Evolutionary conservation across 1,140 invertebrate species (phyloP).

Genomic region (Aphelenchoides avenae): DNA sequence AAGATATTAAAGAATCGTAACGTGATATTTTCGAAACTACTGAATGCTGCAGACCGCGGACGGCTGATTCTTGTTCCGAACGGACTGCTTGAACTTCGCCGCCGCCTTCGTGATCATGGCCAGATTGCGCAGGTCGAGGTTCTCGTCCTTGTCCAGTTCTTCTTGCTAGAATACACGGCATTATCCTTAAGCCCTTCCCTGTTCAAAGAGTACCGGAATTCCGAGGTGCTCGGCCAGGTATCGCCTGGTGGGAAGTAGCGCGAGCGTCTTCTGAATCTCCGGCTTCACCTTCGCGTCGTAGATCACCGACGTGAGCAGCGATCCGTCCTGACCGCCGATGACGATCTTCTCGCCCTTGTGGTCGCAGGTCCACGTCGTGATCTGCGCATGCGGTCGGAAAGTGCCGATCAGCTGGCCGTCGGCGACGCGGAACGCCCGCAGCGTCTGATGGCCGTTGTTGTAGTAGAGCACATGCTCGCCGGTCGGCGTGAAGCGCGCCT

Average conservation of each 20-base stretch:
- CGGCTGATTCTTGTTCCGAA: constrained; percentile 24
- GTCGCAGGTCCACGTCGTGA: constrained; percentile 37
- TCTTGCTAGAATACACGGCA: constrained; percentile 22
- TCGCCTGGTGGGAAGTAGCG: constrained; percentile 32
- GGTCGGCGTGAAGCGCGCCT: constrained; percentile 84
- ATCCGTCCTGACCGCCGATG: constrained; percentile 49
- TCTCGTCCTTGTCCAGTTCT: constrained; percentile 28
- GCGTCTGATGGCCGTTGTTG: constrained; percentile 73
- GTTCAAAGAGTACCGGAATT: constrained; percentile 17
- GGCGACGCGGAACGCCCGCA: constrained; percentile 31
- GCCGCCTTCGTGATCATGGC: constrained; percentile 47
- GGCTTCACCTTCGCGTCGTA: constrained; percentile 33
- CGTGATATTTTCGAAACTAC: no score
- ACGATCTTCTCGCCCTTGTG: constrained; percentile 36
- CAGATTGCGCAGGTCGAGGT: constrained; percentile 45
- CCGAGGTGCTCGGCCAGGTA: constrained; percentile 44
- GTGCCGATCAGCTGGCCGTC: constrained; percentile 41
- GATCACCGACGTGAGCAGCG: constrained; percentile 38
- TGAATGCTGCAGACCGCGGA: constrained; percentile 50
- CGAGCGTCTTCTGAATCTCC: constrained; percentile 21
- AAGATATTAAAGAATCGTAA: no score
- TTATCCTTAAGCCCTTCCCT: constrained; percentile 3
- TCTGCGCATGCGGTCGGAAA: constrained; percentile 41
- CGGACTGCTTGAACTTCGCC: constrained; percentile 40
- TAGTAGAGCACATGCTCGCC: constrained; percentile 95